These are phyloP conservation scores for Margarornis squamiger DNA, from an alignment of 2,797 vertebrate genomes.

Conservation along the genomic window DNA sequence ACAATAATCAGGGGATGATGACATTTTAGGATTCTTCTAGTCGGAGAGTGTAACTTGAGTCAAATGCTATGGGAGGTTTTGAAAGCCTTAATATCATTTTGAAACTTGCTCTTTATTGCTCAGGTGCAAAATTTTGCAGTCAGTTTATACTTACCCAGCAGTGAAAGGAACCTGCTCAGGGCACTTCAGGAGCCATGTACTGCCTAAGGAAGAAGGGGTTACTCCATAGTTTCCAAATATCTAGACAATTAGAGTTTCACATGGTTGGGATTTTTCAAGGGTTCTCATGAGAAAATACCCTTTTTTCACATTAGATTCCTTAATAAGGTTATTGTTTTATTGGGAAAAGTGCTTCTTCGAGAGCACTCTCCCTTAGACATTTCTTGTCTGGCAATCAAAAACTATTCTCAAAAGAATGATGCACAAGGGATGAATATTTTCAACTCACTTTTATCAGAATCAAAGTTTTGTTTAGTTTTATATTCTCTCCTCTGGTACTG, in stretches of 20 bases:
- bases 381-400: background rate
- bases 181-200: background rate
- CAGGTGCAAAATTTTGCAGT: conserved; percentile 30
- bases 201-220: background rate
- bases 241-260: background rate
- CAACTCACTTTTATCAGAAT: background rate
- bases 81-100: conserved; percentile 44
- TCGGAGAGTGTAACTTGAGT: background rate
- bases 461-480: background rate
- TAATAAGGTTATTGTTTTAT: background rate
- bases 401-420: background rate
- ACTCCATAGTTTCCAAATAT: background rate
- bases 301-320: background rate
- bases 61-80: conserved; percentile 7
- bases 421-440: background rate
- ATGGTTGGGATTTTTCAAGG: background rate
- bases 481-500: background rate
- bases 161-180: background rate
- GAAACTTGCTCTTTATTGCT: conserved; percentile 28
- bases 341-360: background rate
- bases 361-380: background rate
- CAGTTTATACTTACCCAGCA: accelerated
- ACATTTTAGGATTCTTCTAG: background rate
- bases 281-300: background rate
- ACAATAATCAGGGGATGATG: background rate